Conservation (phyloP, 2,113 vertebrate species). For the Cephalopterus ornatus region DNA sequence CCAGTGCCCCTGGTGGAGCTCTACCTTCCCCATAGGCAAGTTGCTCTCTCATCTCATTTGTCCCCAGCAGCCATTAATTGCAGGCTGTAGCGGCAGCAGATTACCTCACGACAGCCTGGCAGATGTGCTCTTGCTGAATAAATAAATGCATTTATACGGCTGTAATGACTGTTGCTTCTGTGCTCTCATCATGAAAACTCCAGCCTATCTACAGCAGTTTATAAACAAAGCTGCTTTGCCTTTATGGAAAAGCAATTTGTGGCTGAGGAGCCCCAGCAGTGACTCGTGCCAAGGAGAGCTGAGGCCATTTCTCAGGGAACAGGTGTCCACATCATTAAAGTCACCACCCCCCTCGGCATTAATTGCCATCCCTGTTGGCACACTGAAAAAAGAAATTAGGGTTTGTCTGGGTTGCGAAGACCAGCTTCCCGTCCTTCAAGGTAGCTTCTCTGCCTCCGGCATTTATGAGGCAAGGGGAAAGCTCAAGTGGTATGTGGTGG, state of each 20-base stretch:
- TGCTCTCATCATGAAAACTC: slow-evolving; percentile 65
- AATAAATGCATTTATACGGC: slow-evolving; percentile 67
- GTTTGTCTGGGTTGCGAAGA: neutral
- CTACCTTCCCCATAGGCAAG: neutral
- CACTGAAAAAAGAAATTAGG: slow-evolving; percentile 12
- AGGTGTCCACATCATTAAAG: slow-evolving; percentile 68
- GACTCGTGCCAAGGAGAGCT: slow-evolving; percentile 59
- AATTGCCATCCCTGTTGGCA: slow-evolving; percentile 55
- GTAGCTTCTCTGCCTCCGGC: neutral
- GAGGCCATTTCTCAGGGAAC: slow-evolving; percentile 61
- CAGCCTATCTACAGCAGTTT: slow-evolving; percentile 64
- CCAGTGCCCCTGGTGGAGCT: neutral
- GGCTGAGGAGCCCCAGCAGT: slow-evolving; percentile 39
- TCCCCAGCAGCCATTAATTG: slow-evolving; percentile 50
- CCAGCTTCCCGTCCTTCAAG: neutral
- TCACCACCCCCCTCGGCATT: slow-evolving; percentile 45
- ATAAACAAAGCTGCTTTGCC: slow-evolving; percentile 71
- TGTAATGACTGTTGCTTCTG: slow-evolving; percentile 68
- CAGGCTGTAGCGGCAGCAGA: slow-evolving; percentile 36
- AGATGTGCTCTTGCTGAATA: slow-evolving; percentile 63
- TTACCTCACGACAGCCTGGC: slow-evolving; percentile 63
- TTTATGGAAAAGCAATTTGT: slow-evolving; percentile 72
- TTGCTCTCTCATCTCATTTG: neutral
- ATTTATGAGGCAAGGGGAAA: neutral
- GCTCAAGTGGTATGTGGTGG: rapidly evolving